These are phyloP conservation scores for Sipha maydis DNA, from an alignment of 2,888 invertebrate species.

Conservation along the genomic window DNA sequence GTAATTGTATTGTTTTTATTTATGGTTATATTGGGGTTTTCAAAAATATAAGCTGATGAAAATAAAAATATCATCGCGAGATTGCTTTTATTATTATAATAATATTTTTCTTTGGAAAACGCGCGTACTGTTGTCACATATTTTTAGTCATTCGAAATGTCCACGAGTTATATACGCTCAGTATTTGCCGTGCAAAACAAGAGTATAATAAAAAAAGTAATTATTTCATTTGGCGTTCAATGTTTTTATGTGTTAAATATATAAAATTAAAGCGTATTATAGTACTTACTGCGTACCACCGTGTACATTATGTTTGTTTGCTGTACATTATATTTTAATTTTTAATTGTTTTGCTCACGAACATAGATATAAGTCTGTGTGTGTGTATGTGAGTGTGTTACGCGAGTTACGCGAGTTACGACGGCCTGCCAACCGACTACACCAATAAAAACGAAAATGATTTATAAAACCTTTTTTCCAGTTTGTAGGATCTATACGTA, in stretches of 20 bases:
- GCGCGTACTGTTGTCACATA: neutral
- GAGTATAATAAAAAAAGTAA: neutral
- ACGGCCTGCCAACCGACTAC: neutral
- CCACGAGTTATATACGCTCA: neutral
- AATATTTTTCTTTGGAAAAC: neutral
- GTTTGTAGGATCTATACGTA: neutral
- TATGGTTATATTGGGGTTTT: neutral
- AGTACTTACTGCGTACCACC: neutral
- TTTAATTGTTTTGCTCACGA: conserved; percentile 18
- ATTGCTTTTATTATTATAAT: neutral
- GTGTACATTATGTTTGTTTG: neutral
- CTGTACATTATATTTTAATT: neutral
- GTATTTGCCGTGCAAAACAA: neutral
- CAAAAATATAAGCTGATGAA: neutral
- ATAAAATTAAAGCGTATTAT: neutral
- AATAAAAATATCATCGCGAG: neutral
- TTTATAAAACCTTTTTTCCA: neutral
- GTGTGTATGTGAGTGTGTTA: too few species aligned
- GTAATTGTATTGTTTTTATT: neutral
- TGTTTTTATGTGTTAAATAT: neutral
- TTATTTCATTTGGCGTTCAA: neutral
- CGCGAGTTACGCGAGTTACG: neutral
- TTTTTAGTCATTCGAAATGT: neutral
- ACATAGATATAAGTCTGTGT: neutral
- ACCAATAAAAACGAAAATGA: neutral